These are phyloP conservation scores for Oligia latruncula DNA, from an alignment of 2,888 invertebrate species.

Conservation along the genomic window DNA sequence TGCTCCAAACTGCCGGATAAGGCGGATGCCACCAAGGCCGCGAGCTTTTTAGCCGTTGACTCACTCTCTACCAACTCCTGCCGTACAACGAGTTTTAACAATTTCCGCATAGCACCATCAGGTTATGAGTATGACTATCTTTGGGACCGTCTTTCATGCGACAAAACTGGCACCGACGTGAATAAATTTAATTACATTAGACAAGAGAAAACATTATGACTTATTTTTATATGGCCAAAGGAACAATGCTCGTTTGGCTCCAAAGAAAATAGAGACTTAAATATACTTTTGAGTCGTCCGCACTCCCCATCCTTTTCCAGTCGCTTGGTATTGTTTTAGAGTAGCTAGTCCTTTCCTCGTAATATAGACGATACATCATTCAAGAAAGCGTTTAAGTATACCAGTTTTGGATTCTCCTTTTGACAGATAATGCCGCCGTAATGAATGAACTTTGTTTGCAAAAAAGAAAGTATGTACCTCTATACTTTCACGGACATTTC, in stretches of 20 bases:
- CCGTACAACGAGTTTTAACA: constrained; percentile 53
- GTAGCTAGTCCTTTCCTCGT: constrained; percentile 3
- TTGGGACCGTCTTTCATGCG: constrained; percentile 13
- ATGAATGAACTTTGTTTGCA: constrained; percentile 76
- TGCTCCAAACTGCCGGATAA: constrained; percentile 66
- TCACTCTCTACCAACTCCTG: constrained; percentile 64
- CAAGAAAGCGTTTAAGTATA: constrained; percentile 24
- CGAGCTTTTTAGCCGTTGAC: constrained; percentile 74
- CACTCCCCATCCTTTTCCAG: neutral
- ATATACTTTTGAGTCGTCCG: neutral
- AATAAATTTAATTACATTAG: constrained; percentile 8
- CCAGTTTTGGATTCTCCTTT: constrained; percentile 61
- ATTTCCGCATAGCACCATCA: constrained; percentile 59
- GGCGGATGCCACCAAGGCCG: constrained; percentile 82
- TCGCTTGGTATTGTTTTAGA: constrained; percentile 14
- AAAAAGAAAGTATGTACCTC: constrained; percentile 75
- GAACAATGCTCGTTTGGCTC: neutral
- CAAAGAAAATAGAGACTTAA: neutral
- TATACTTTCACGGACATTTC: constrained; percentile 77
- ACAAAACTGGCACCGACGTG: neutral
- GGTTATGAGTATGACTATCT: constrained; percentile 34
- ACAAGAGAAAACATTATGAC: neutral
- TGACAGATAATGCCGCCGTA: constrained; percentile 69
- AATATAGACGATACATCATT: constrained; percentile 10
- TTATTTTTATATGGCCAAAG: neutral